A percentile compares a stretch with the other conserved stretches of the same genome.
Evolutionary conservation across 2,888 invertebrate species (phyloP).

Genomic region (Cerastis leucographa): DNA sequence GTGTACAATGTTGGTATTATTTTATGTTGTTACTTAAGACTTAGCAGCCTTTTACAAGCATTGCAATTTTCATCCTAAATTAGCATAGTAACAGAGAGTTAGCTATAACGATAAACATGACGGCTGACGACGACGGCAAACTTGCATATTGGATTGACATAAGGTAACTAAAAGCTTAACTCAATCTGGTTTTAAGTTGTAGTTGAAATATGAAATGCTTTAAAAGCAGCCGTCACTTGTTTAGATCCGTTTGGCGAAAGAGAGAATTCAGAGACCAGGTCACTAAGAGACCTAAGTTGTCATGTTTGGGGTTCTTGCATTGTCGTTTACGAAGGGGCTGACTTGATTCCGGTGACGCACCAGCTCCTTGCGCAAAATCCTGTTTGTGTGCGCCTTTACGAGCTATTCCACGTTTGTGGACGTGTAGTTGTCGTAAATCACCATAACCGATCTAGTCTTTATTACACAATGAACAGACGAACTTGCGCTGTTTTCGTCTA

Average conservation of each 20-base stretch:
- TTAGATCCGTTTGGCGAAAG: background rate
- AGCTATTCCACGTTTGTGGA: constrained; percentile 60
- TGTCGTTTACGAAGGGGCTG: background rate
- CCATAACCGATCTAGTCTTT: constrained; percentile 49
- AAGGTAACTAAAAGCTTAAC: background rate
- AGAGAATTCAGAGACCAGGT: background rate
- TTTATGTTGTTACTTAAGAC: too few relatives aligned
- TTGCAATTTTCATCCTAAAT: too few relatives aligned
- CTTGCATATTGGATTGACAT: background rate
- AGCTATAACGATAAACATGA: background rate
- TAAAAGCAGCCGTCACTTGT: background rate
- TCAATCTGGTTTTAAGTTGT: background rate
- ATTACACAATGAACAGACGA: constrained; percentile 43
- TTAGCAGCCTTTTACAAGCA: too few relatives aligned
- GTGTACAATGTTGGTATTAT: too few relatives aligned
- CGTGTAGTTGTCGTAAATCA: constrained; percentile 54
- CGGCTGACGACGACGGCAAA: background rate
- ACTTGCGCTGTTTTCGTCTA: constrained; percentile 19
- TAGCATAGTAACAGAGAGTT: background rate
- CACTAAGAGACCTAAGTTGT: background rate
- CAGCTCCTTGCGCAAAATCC: constrained; percentile 15
- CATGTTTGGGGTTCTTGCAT: background rate
- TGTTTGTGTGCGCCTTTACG: constrained; percentile 43
- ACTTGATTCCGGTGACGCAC: constrained; percentile 17
- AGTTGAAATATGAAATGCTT: background rate